A percentile compares a stretch with the other conserved stretches of the same genome.
Conservation (phyloP, 2,888 invertebrate genomes). For the Ischnura elegans region DNA sequence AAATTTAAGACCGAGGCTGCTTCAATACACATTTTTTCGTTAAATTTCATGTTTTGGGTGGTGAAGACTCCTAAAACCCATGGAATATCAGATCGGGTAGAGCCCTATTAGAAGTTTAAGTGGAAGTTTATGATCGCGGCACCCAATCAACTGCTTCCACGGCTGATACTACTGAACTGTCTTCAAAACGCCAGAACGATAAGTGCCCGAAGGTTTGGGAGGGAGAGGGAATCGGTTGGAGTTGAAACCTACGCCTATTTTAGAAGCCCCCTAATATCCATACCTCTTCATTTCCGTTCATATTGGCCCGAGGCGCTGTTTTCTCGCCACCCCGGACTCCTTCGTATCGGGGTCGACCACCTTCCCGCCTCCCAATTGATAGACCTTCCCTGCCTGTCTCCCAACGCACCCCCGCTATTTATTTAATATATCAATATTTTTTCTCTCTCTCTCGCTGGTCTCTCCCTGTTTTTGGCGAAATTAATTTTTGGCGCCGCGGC, state of each 20-base stretch:
- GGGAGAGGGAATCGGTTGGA: background rate
- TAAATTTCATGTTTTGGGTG: no score
- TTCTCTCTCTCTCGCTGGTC: constrained; percentile 24
- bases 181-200: background rate
- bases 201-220: no score
- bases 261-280: background rate
- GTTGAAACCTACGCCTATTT: background rate
- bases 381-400: background rate
- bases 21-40: no score
- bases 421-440: constrained; percentile 62
- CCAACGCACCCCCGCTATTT: constrained; percentile 30
- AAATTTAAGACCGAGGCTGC: no score
- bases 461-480: constrained; percentile 65
- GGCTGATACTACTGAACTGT: background rate
- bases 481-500: constrained; percentile 66
- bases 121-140: background rate
- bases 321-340: background rate
- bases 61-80: no score
- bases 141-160: background rate
- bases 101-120: background rate
- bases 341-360: constrained; percentile 34
- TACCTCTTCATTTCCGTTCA: background rate
- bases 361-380: constrained; percentile 40
- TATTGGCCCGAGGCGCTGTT: background rate
- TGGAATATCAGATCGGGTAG: no score